Base-by-base conservation (phyloP, 1,140 invertebrate genomes). In the Mycetomoellerius zeteki region DNA sequence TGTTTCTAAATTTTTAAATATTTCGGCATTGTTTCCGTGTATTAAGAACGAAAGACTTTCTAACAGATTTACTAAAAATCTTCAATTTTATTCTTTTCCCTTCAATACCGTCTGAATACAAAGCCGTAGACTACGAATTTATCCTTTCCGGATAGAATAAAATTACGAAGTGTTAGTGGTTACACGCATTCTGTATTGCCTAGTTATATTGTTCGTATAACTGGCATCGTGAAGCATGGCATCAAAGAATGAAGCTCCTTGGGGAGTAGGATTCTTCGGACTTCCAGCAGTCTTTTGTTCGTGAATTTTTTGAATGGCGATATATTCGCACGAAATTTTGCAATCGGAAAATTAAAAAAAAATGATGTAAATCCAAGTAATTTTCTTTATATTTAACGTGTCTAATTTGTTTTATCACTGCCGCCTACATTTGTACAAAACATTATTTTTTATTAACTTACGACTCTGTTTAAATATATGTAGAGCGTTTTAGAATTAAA, bases 171-270 rank as follows among this genome's bases (percentile, higher is more conserved):
- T 65, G 27, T 80, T 24, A 43, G 37, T n/a, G 14, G 43, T 8
- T 16, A 62, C 14, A n/a, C 12, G 14, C 37, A 43, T 43, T 43
- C 1, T 43, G 2, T 14, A 24, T 33, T 65, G 24, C 4, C 6
- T 78, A 64, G 19, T 78, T 16, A 33, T 65, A 78, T 78, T 78
- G 60, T 65, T 52, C 27, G n/a, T 37, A 3, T 19, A 78, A 50
- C 43, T 30, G 24, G 6, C 7, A 2, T 6, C n/a, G 30, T 37
- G 10, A 65, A 37, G 3, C 64, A 37, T 65, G 19, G 16, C 27
- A 62, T 7, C 69, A 47, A 78, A 64, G 37, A 52, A 78, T 30
- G 5, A 27, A 30, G 1, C 10, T 58, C 37, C 56, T 77, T 19
- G 56, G 8, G 56, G 21, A 60, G 16, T 47, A 21, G 4, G 14